Evolutionary conservation across 2,888 invertebrate species (phyloP), one percentile per base, ranked within the genome.

Genomic region (Mimas tiliae): DNA sequence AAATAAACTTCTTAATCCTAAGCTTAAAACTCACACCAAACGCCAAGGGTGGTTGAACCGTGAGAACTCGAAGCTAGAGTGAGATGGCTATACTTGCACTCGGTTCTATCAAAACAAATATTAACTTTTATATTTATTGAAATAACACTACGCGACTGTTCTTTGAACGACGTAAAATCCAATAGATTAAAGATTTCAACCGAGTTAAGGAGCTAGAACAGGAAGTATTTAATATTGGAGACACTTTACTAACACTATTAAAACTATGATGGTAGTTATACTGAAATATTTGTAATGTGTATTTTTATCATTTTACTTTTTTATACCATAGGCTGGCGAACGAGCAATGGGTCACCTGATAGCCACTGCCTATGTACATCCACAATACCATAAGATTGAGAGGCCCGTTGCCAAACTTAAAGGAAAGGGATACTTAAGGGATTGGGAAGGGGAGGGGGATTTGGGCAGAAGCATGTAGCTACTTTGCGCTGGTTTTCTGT

Each of bases 71-170:
- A 71, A 65, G 86, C 67, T 66, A 68, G 81, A 88, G 72, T 71
- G 83, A 78, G 89, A 89, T 70, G 71, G 75, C 69, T 69, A 77
- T 75, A 86, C 69, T 76, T 81, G 78, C 76, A 78, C 80, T 83
- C 83, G 79, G 78, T 83, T 79, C 78, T 73, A 70, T 74, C 76
- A 74, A 78, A 75, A 76, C 80, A 76, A 53, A 53, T 53, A 27
- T 53, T 51, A 64, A 64, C 58, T 58, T 58, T 58, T 58, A 58
- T 58, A 58, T 58, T 42, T 58, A 58, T 58, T 58, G 42, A 58
- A 58, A 58, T 42, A 58, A 42, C 38, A 42, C 42, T 58, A 58
- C 42, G 33, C 33, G 42, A 58, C 19, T 42, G 42, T 19, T 58
- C 58, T 14, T 53, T 42, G 42, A 42, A 42, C 12, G 38, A 9